Base-by-base conservation (phyloP, 1,140 invertebrate species). In the Aphelenchoides avenae region DNA sequence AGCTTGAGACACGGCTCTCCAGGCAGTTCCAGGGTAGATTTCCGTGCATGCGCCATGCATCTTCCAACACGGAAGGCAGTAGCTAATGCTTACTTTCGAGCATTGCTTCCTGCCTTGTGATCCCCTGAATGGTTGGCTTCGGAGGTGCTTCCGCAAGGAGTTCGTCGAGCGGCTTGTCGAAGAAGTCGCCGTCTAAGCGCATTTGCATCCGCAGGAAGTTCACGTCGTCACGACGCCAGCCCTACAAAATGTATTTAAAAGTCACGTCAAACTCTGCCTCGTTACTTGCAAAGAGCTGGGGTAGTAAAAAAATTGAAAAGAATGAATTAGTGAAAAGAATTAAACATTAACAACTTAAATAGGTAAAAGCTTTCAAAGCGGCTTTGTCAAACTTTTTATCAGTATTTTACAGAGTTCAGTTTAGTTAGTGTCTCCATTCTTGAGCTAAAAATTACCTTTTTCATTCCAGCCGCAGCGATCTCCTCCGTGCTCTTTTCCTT, bases 111-210 rank as follows among this genome's bases (percentile, higher is more conserved):
- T 58, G 56, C 33, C 56, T 58, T 20, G n/a, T 58, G 15, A 58
- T 47, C 27, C 56, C 61, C 40, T 67, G 61, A 39, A 67, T 59
- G 43, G 57, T 59, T 13, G 43, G 62, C 24, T 67, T 58, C 5
- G 20, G 15, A 7, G 57, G 62, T 6, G 62, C 13, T 6, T 67
- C 62, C 22, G 9, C 7, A 6, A 59, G 13, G 13, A 59, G n/a
- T 9, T 24, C 20, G 20, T 54, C 63, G 30, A 67, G 22, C n/a
- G 55, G 47, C 18, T 52, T 57, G 40, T 67, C 51, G 41, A 67
- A 66, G 39, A 62, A 62, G 27, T 68, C 59, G 29, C 34, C 43
- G 31, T 66, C 63, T 34, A 7, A 20, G 13, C 62, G 62, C 20
- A 22, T 11, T 29, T 64, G 48, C 13, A 60, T 15, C 20, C 51